Conservation (phyloP, 2,888 invertebrate genomes). For the Norana najaformis region DNA sequence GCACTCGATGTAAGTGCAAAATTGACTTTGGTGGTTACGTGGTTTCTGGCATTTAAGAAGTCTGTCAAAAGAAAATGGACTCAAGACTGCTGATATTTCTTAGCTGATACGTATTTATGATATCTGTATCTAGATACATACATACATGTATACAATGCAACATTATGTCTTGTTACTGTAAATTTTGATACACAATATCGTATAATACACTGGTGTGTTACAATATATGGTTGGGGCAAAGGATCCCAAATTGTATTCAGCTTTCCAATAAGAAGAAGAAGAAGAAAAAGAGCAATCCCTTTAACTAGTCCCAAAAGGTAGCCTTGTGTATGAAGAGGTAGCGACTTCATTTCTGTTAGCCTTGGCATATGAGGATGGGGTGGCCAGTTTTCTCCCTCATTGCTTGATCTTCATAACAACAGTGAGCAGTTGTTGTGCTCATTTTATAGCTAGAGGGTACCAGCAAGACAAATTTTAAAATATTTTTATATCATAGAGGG, state of each 20-base stretch:
- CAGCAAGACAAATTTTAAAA: not conserved
- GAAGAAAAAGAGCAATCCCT: too few species aligned
- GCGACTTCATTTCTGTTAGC: not conserved
- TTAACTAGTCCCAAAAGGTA: not conserved
- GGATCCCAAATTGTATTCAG: too few species aligned
- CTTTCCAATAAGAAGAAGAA: too few species aligned
- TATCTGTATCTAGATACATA: not conserved
- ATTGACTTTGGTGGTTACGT: too few species aligned
- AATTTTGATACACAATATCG: too few species aligned
- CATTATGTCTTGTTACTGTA: too few species aligned
- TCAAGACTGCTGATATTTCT: too few species aligned
- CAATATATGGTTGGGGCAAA: too few species aligned
- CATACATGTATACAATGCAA: too few species aligned
- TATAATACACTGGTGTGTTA: too few species aligned
- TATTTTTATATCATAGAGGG: not conserved
- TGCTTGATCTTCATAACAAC: not conserved
- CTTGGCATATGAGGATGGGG: not conserved
- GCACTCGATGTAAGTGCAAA: conserved; percentile 59
- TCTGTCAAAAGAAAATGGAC: too few species aligned
- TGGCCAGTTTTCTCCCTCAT: not conserved
- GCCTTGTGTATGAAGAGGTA: not conserved
- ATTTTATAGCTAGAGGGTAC: not conserved
- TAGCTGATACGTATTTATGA: not conserved
- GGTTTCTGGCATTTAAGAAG: too few species aligned
- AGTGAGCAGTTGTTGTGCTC: not conserved